These are phyloP conservation scores for Apoda limacodes DNA, from an alignment of 2,888 invertebrate genomes.

Conservation along the genomic window DNA sequence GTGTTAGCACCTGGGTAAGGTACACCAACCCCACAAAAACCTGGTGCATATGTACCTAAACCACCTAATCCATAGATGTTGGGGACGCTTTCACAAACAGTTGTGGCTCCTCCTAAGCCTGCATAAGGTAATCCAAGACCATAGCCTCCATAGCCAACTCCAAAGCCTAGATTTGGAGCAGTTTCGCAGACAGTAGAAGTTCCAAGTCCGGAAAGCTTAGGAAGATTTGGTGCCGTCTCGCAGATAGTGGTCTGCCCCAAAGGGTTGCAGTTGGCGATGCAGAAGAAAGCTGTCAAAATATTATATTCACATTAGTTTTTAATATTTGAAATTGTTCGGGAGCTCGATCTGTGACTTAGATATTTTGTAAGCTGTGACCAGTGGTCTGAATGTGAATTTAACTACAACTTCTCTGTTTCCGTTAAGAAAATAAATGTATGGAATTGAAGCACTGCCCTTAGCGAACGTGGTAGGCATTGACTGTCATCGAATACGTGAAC, in stretches of 20 bases:
- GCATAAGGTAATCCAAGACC: conserved; percentile 3
- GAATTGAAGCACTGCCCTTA: too few relatives aligned
- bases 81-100: conserved; percentile 20
- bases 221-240: conserved; percentile 24
- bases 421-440: too few relatives aligned
- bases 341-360: too few relatives aligned
- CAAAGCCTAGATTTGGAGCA: conserved; percentile 12
- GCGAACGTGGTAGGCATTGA: too few relatives aligned
- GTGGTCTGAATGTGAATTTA: too few relatives aligned
- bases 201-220: conserved; percentile 12
- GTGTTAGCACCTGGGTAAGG: conserved; percentile 9
- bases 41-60: conserved; percentile 10
- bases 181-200: conserved; percentile 22
- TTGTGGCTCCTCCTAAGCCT: conserved; percentile 11
- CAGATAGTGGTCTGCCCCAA: conserved; percentile 30
- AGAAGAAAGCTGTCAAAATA: conserved; percentile 31
- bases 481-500: too few relatives aligned
- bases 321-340: too few relatives aligned
- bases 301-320: too few relatives aligned
- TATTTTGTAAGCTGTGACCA: too few relatives aligned
- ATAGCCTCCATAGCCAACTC: conserved; percentile 12
- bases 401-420: too few relatives aligned
- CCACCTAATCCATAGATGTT: conserved; percentile 1
- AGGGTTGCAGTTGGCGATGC: conserved; percentile 31
- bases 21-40: conserved; percentile 11